These are phyloP conservation scores for Barnardius zonarius DNA, from an alignment of 2,113 vertebrate species.

Conservation along the genomic window DNA sequence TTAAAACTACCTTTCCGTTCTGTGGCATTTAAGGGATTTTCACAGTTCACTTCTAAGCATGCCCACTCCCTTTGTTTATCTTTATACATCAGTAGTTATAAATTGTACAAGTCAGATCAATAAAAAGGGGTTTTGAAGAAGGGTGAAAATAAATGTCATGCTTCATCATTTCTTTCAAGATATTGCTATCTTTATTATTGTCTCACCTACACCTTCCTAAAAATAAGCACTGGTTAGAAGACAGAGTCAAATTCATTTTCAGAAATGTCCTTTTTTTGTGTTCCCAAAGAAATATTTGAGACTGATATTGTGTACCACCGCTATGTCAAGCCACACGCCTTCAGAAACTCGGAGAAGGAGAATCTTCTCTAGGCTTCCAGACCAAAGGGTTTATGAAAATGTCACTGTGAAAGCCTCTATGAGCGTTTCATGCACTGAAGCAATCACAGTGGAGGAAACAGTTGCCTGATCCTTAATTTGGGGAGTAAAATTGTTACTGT, in stretches of 20 bases:
- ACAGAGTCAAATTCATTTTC: conserved; percentile 36
- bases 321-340: neutral
- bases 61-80: neutral
- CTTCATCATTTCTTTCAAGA: conserved; percentile 41
- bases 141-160: conserved; percentile 52
- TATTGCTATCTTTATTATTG: conserved; percentile 24
- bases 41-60: neutral
- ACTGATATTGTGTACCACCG: neutral
- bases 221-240: conserved; percentile 47
- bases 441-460: neutral
- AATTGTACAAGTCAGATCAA: conserved; percentile 50
- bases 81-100: conserved; percentile 16
- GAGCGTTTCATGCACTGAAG: neutral
- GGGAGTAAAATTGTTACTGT: neutral
- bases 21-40: conserved; percentile 37
- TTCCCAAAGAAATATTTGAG: neutral
- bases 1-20: conserved; percentile 11
- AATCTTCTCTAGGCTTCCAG: neutral
- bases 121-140: conserved; percentile 50
- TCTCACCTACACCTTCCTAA: conserved; percentile 11
- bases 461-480: neutral
- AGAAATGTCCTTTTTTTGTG: conserved; percentile 21
- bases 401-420: neutral
- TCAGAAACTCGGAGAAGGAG: neutral
- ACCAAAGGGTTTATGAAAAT: neutral